Base-by-base conservation (phyloP, 2,113 vertebrate genomes). In the Istiophorus platypterus region DNA sequence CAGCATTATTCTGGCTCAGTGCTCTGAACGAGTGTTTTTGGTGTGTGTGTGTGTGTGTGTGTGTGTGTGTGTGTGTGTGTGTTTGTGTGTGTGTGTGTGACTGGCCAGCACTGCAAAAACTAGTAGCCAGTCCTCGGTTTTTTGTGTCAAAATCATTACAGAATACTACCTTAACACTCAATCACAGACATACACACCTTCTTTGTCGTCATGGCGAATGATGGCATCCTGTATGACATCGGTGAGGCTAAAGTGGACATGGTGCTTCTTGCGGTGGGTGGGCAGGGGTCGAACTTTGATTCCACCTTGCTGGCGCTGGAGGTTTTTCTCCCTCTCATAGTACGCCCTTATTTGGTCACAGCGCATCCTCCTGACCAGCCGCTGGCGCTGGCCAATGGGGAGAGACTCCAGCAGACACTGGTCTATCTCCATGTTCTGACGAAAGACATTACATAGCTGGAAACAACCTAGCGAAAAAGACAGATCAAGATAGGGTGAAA, bases 381-480 rank as follows among this genome's bases (percentile, higher is more conserved):
- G 94, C 94, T 99, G 98, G 61, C 98, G 94, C 91, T 99, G 98
- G 82, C 97, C 97, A 0, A 97, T 92, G 63, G 98, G 98, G 56
- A 99, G 97, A 73, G 98, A 97, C 95, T 99, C 98, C 96, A 99
- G 95, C 93, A 99, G 93, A 89, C 98, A 98, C 95, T 99, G 98
- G 96, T 99, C 98, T 92, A 99, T 99, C 97, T 99, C 98, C 98
- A 99, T 99, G 92, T 98, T 97, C 94, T 97, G 97, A 56, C 97
- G 96, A 82, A 99, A 99, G 86, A 96, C 96, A 85, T 97, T 98
- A 96, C 98, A 99, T 96, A 99, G 96, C 95, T 99, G 98, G 92
- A 98, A 98, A 95, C 98, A 99, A 96, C 98, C 98, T 99, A 79
- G 1, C 61, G 78, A 75, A 42, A 75, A 73, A 86, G 26, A 72